Conservation (phyloP, 2,113 vertebrate genomes). For the Megaleporinus macrocephalus region DNA sequence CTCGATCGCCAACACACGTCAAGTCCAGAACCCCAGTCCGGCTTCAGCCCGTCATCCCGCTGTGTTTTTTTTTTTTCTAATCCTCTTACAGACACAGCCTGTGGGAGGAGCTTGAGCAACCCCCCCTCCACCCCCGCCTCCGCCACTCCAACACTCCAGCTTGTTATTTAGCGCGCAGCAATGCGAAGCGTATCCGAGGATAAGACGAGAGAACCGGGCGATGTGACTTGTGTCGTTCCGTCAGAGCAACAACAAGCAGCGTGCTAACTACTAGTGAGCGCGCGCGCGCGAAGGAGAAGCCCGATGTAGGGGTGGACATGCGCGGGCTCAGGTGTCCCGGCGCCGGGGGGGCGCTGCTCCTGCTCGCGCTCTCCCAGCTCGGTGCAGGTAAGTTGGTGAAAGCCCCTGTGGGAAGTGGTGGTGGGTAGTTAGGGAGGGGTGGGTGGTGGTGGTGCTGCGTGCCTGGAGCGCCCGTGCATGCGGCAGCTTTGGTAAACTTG, state of each 20-base stretch:
- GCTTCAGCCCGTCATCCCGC: not conserved
- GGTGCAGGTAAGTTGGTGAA: slow-evolving; percentile 69
- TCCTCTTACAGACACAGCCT: slow-evolving; percentile 68
- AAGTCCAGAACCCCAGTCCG: not conserved
- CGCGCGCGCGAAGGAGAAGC: slow-evolving; percentile 46
- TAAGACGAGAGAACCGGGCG: slow-evolving; percentile 40
- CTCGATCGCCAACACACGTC: not conserved
- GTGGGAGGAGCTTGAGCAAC: slow-evolving; percentile 67
- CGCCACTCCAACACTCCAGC: not conserved
- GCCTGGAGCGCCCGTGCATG: not conserved
- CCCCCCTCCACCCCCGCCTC: not conserved
- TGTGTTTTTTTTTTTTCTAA: slow-evolving; percentile 58
- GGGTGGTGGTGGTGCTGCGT: too few relatives aligned
- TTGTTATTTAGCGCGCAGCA: slow-evolving; percentile 51
- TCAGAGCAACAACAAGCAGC: slow-evolving; percentile 34
- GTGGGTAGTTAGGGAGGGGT: too few relatives aligned
- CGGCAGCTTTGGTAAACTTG: not conserved
- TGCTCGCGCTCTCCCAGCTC: slow-evolving; percentile 71
- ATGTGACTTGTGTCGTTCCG: slow-evolving; percentile 3
- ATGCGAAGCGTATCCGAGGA: slow-evolving; percentile 40
- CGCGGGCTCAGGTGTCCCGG: slow-evolving; percentile 65
- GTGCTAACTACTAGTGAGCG: slow-evolving; percentile 20
- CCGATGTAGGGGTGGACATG: slow-evolving; percentile 73
- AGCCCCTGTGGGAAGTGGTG: not conserved
- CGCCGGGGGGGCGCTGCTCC: slow-evolving; percentile 70